Base-by-base conservation (phyloP, 2,888 invertebrate genomes). In the Drosophila atroscutellata region DNA sequence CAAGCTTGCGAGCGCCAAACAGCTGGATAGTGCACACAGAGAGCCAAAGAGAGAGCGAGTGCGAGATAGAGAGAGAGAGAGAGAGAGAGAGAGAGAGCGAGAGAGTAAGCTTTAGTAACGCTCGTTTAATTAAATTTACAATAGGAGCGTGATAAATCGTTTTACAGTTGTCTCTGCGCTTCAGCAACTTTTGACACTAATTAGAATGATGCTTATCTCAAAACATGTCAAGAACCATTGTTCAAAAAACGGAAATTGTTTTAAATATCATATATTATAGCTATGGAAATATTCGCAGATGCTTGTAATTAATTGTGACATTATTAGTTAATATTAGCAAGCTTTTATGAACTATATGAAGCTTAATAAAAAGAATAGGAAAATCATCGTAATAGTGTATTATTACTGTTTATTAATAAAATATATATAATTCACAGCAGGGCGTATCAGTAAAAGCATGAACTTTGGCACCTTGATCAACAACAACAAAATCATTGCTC, bases 1-100 rank as follows among this genome's bases (percentile, higher is more conserved):
- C 84, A 49, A 83, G 90, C 85, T 88, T 90, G 64, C 57, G 42
- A 58, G 55, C 20, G 18, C 37, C 13, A 61, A 81, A 37, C 72
- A 74, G 78, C 85, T 71, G 85, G 67, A 64, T 24, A 34, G 20
- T 32, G 47, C 32, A 47, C 7, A 39, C 39, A 30, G 26, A 32
- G 47, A 39, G 2, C 9, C 7, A 24, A 5, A 51, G 42, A 15
- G 9, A 26, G 39, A 52, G 32, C 2, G 37, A 51, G 47, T 15
- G 56, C 52, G 34, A 0, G 49, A 9, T 9, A 24, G 26, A 49
- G 37, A n/a, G 32, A 6, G 42, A 20, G 50, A 42, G 51, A 42
- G 47, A 36, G 57, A n/a, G n/a, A n/a, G n/a, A n/a, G n/a, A n/a
- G n/a, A n/a, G n/a, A n/a, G n/a, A n/a, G n/a, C n/a, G 51, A 13